Evolutionary conservation across 1,140 invertebrate genomes (phyloP).

Genomic region (Pissodes strobi): DNA sequence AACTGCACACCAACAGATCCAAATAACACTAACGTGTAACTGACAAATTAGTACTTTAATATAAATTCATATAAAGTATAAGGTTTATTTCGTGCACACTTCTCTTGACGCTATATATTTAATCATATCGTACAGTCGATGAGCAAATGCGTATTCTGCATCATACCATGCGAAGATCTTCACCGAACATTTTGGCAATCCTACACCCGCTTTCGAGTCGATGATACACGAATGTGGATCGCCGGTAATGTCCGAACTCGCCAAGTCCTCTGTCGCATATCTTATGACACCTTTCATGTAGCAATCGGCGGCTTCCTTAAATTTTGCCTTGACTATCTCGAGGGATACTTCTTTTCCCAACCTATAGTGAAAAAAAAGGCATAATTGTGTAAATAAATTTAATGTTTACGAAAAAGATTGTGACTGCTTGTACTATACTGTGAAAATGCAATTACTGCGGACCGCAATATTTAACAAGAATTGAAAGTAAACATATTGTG

Average conservation of each 20-base stretch:
- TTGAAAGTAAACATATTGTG: too few species aligned
- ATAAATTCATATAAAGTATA: slow-evolving; percentile 1
- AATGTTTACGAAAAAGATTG: too few species aligned
- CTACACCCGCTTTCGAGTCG: slow-evolving; percentile 92
- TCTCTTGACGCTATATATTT: slow-evolving; percentile 61
- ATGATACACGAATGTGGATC: slow-evolving; percentile 87
- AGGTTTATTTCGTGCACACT: slow-evolving; percentile 2
- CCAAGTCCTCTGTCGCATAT: slow-evolving; percentile 93
- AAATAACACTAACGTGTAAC: too few species aligned
- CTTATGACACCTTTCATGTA: slow-evolving; percentile 83
- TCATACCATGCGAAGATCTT: slow-evolving; percentile 94
- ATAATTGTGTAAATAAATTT: too few species aligned
- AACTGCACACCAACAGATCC: too few species aligned
- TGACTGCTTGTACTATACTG: too few species aligned
- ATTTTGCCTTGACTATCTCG: slow-evolving; percentile 84
- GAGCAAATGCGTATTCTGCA: slow-evolving; percentile 93
- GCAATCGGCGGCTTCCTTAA: slow-evolving; percentile 82
- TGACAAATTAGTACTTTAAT: background rate
- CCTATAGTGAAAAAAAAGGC: too few species aligned
- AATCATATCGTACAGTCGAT: slow-evolving; percentile 89
- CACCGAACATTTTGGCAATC: slow-evolving; percentile 82
- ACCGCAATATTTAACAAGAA: too few species aligned
- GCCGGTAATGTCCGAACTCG: slow-evolving; percentile 90
- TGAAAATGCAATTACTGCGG: too few species aligned
- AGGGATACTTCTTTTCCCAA: slow-evolving; percentile 74